Evolutionary conservation across 1,140 invertebrate species (phyloP).

Genomic region (Nomia melanderi): DNA sequence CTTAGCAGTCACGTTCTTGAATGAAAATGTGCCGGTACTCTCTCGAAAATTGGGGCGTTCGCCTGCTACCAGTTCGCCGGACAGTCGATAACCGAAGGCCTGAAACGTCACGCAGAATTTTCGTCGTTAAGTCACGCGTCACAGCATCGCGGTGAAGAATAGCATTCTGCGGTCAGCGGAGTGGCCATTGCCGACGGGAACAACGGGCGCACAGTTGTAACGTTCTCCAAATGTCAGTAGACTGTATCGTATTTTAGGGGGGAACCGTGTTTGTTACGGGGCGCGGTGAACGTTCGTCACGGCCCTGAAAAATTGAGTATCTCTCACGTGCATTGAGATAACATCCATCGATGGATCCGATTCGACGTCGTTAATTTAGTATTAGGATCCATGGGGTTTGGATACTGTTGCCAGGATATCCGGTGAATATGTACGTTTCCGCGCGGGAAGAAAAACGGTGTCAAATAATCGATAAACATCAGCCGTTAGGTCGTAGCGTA

Average conservation of each 20-base stretch:
- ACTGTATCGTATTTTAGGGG: not conserved
- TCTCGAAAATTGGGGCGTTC: constrained; percentile 27
- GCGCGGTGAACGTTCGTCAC: not conserved
- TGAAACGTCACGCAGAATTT: not conserved
- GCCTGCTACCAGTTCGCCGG: not conserved
- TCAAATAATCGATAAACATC: constrained; percentile 32
- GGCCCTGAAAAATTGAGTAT: not conserved
- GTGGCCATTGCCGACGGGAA: no score
- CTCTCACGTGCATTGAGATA: constrained; percentile 1
- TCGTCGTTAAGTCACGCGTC: not conserved
- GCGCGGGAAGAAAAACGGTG: constrained; percentile 8
- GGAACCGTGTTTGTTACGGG: not conserved
- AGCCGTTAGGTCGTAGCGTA: not conserved
- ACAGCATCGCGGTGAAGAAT: not conserved
- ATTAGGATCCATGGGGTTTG: constrained; percentile 10
- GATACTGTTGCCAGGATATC: not conserved
- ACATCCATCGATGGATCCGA: constrained; percentile 31
- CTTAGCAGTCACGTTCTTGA: constrained; percentile 15
- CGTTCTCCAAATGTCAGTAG: not conserved
- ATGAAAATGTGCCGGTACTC: constrained; percentile 33
- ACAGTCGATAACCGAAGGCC: constrained; percentile 16
- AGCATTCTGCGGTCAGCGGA: no score
- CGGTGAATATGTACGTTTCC: not conserved
- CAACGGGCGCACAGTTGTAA: no score
- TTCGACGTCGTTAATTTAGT: constrained; percentile 20